Conservation (phyloP, 2,113 vertebrate species). For the Coptodon bakossiorum region DNA sequence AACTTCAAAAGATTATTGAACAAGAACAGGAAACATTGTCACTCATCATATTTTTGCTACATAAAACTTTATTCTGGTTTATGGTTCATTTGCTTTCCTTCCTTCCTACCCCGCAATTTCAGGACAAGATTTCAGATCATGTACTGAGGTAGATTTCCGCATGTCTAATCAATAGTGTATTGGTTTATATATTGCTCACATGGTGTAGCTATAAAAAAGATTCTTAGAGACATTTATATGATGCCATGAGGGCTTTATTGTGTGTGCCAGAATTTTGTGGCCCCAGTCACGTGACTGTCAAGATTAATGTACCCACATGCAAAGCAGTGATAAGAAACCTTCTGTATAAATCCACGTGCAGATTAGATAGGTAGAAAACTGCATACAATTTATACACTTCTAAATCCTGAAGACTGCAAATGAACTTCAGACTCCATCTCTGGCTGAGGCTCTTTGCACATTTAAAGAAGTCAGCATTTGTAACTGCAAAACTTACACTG, state of each 20-base stretch:
- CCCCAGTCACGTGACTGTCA: not conserved
- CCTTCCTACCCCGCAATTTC: not conserved
- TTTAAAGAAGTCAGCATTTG: not conserved
- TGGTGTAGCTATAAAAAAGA: not conserved
- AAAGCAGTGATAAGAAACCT: slow-evolving; percentile 17
- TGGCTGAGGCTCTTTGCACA: not conserved
- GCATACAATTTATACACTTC: slow-evolving; percentile 17
- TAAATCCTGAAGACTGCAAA: slow-evolving; percentile 8
- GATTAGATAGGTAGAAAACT: not conserved
- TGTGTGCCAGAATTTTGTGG: not conserved
- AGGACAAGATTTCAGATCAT: not conserved
- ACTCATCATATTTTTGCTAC: not conserved
- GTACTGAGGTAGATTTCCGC: not conserved
- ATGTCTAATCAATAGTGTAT: not conserved
- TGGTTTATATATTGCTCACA: not conserved
- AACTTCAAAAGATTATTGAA: not conserved
- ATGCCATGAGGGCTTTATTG: not conserved
- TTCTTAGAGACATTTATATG: not conserved
- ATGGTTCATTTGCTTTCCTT: not conserved
- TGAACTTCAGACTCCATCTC: not conserved
- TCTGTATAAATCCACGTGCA: not conserved
- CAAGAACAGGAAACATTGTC: not conserved
- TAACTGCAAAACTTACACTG: not conserved
- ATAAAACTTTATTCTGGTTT: not conserved
- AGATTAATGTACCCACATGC: slow-evolving; percentile 6